Percentiles rank a stretch among this genome's conserved stretches.
Evolutionary conservation across 2,797 vertebrate species (phyloP).

Genomic region (Poecile montanus): DNA sequence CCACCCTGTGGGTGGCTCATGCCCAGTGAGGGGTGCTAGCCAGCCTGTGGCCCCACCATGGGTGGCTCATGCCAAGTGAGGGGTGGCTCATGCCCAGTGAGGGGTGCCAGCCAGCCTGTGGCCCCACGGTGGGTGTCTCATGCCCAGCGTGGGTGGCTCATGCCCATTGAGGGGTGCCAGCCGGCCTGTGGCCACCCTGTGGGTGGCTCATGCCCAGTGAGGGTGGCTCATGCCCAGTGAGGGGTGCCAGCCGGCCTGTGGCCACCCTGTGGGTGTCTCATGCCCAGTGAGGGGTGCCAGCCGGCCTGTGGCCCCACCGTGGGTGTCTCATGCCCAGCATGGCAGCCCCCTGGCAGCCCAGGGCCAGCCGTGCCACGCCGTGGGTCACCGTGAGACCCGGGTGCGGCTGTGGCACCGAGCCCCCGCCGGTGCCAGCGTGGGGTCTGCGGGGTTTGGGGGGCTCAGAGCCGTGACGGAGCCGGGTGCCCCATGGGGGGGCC

Average conservation of each 20-base stretch:
- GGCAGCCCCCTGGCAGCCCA: not conserved
- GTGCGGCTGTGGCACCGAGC: fast-evolving
- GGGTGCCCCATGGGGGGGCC: not conserved
- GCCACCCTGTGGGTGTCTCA: not conserved
- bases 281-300: not conserved
- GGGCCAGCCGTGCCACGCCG: fast-evolving
- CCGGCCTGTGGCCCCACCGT: fast-evolving
- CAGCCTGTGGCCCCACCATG: no score
- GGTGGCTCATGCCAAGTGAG: no score
- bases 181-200: no score
- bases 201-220: not conserved
- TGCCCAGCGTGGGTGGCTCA: no score
- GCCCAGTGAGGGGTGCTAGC: no score
- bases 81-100: no score
- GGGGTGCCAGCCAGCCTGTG: no score
- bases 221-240: not conserved
- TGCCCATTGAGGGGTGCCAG: no score
- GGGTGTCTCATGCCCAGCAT: not conserved
- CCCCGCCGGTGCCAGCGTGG: not conserved
- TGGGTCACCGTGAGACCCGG: fast-evolving
- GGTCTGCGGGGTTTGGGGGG: not conserved
- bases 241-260: no score
- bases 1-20: no score
- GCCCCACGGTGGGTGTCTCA: no score
- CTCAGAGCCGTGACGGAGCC: fast-evolving